These are phyloP conservation scores for Drosophila paulistorum DNA, from an alignment of 1,140 invertebrate genomes.

Conservation along the genomic window DNA sequence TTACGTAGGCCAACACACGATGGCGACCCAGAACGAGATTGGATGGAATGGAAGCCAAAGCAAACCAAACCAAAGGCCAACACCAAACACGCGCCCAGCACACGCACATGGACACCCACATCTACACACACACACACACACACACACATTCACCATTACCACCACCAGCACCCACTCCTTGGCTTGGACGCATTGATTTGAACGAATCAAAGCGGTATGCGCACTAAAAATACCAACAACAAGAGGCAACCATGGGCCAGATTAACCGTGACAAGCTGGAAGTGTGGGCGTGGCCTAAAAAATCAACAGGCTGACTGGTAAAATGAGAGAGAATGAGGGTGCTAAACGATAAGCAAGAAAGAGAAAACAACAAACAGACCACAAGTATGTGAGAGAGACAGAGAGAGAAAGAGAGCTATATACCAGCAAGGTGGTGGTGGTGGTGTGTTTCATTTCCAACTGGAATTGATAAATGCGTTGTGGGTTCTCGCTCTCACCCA, in stretches of 20 bases:
- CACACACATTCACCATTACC: background rate
- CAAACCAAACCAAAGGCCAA: conserved; percentile 58
- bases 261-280: conserved; percentile 70
- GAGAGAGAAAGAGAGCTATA: conserved; percentile 3
- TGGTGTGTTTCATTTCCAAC: conserved; percentile 71
- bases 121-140: conserved; percentile 10
- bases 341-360: background rate
- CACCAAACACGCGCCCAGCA: conserved; percentile 56
- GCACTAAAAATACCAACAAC: conserved; percentile 80
- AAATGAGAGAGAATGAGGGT: background rate
- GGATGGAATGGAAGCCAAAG: conserved; percentile 22
- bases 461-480: conserved; percentile 47
- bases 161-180: conserved; percentile 28
- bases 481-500: conserved; percentile 49
- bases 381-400: conserved; percentile 1
- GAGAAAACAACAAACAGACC: background rate
- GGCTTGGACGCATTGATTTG: conserved; percentile 73
- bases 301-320: conserved; percentile 56
- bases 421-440: conserved; percentile 49
- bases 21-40: conserved; percentile 12
- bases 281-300: conserved; percentile 58
- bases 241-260: conserved; percentile 57
- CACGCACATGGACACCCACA: conserved; percentile 33
- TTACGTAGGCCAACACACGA: conserved; percentile 53
- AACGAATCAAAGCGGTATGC: conserved; percentile 80